Base-by-base conservation (phyloP, 2,797 vertebrate genomes). In the Pempheris klunzingeri region DNA sequence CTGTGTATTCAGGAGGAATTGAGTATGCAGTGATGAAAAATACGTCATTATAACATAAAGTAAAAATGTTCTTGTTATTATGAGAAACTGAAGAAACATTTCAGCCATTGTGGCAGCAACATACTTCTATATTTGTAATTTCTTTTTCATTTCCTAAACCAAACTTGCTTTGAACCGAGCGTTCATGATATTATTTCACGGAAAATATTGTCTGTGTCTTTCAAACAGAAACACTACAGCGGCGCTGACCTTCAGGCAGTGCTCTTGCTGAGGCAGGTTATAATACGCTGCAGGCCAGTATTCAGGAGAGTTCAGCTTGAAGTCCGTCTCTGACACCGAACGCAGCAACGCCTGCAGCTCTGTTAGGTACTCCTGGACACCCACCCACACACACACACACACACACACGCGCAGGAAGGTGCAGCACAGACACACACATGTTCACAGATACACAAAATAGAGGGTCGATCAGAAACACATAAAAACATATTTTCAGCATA, bases 251-350 rank as follows among this genome's bases (percentile, higher is more conserved):
- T 97, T 96, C 78, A 99, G 95, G 91, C 96, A 97, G 47, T 95
- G 94, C 70, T 98, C 97, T 84, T 99, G 97, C 88, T 96, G 97
- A 76, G 94, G 94, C 83, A 97, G 94, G 86, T 98, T 96, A 87
- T 97, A 97, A 91, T 84, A 98, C 24, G 96, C 94, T 60, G 95
- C 96, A 39, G 94, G 96, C 95, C 94, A 95, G 88, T 96, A 96
- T 74, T 95, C 96, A 13, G 97, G 96, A 81, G 97, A 96, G 92
- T 96, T 97, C 90, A 99, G 95, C 84, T 94, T 93, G 80, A 96
- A 96, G 90, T 98, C 96, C 36, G 96, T 95, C 92, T 97, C 96
- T 24, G 96, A 95, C 85, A 99, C 95, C 10, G 93, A 95, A 84
- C 96, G 95, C 71, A 96, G 93, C 82, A 98, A 89, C n/a, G 90